Evolutionary conservation across 2,888 invertebrate genomes (phyloP), one percentile per base, ranked within the genome.

Genomic region (Lepidocyrtoides sp.): DNA sequence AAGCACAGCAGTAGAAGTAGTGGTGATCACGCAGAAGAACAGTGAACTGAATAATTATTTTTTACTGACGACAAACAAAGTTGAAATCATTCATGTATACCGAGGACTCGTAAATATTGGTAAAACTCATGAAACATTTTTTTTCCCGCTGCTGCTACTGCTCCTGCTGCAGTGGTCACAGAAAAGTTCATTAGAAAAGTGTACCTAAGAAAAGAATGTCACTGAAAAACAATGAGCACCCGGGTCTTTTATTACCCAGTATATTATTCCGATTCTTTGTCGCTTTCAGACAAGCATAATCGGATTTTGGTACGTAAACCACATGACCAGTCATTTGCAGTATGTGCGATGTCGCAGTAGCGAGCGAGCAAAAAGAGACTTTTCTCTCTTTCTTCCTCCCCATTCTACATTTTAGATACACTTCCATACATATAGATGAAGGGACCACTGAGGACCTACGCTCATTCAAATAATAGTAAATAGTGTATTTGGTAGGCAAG

Each of bases 271-370:
- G 23, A 72, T 75, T 75, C 5, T 75, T 5, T 75, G 23, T 17
- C 75, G 44, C 41, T 23, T 75, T 75, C 29, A 75, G 75, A 54
- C 72, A 72, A 72, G 72, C 36, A 51, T 85, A 85, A 85, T 85
- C 85, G 54, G 85, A 85, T 72, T 85, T 85, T 29, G 85, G 51
- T 85, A 85, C 41, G 54, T 85, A 85, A 85, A 85, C 85, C 72
- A 54, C 85, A 85, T 72, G 54, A 20, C 51, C 72, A 72, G 54
- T 85, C 85, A 85, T 85, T 85, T 85, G 20, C 72, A 85, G 72
- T 7, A 36, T 36, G 7, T 36, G 7, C 36, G 7, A 36, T 36
- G n/a, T 8, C 8, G 57, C 57, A 57, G 20, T 23, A 20, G 57
- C 20, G 57, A 8, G 23, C 36, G n/a, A 72, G 72, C 20, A 72